These are phyloP conservation scores for Xiphias gladius DNA, from an alignment of 2,113 vertebrate genomes.

Conservation along the genomic window DNA sequence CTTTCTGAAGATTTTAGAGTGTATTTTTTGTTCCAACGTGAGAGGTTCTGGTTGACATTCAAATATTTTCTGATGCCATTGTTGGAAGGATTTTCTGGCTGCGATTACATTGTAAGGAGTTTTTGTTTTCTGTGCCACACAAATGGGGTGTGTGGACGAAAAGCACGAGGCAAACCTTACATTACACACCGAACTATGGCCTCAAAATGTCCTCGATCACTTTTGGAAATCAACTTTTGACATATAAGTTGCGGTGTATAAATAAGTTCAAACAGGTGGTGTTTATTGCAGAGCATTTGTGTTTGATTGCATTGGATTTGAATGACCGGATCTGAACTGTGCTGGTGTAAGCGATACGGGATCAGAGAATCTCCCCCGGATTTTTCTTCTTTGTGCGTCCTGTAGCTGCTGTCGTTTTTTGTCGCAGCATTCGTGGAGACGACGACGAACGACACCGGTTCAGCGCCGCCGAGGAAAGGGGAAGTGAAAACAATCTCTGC, in stretches of 20 bases:
- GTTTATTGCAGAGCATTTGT: neutral
- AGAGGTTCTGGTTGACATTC: neutral
- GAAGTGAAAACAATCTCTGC: conserved; percentile 8
- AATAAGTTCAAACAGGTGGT: neutral
- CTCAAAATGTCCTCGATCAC: neutral
- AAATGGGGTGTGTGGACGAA: too few species aligned
- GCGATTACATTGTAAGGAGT: neutral
- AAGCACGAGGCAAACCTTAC: too few species aligned
- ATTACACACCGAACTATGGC: neutral
- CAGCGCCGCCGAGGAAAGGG: neutral
- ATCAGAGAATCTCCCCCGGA: neutral
- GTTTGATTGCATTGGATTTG: neutral
- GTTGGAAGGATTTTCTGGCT: neutral
- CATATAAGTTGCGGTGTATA: too few species aligned
- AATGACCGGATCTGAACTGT: too few species aligned
- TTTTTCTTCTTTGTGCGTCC: neutral
- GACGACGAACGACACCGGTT: neutral
- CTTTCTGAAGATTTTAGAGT: neutral
- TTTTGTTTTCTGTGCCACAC: too few species aligned
- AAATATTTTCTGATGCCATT: too few species aligned
- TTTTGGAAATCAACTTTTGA: neutral
- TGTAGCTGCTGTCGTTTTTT: neutral
- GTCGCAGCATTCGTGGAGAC: neutral
- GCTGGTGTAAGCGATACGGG: neutral
- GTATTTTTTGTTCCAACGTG: neutral